phyloP scores from a whole-genome alignment of 2,113 vertebrate species.

The Nerophis ophidion region DNA sequence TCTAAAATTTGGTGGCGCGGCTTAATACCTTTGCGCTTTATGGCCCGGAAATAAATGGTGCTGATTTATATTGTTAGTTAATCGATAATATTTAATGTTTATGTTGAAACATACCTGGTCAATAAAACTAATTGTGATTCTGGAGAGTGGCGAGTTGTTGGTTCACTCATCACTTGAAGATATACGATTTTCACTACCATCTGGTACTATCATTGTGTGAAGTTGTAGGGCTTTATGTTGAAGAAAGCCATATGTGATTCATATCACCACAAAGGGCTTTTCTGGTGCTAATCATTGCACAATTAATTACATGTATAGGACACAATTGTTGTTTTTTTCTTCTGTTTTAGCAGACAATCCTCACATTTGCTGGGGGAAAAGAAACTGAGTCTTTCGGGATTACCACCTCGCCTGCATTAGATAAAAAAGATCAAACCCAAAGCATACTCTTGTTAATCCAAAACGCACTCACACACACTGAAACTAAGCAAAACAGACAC shows the following conservation, averaged over 20 bases:
- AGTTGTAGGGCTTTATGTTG: constrained; percentile 28
- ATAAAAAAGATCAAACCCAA: constrained; percentile 67
- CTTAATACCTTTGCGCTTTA: too few relatives aligned
- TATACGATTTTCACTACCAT: constrained; percentile 38
- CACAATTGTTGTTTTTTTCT: constrained; percentile 53
- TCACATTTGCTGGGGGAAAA: constrained; percentile 59
- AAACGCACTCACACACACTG: constrained; percentile 27
- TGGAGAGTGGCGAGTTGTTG: constrained; percentile 27
- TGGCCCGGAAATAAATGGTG: too few relatives aligned
- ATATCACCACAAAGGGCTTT: constrained; percentile 29
- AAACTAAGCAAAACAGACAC: not conserved
- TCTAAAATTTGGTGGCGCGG: too few relatives aligned
- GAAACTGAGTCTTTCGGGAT: constrained; percentile 60
- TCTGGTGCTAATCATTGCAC: constrained; percentile 59
- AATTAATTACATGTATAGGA: constrained; percentile 62
- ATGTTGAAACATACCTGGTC: too few relatives aligned
- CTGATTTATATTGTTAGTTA: too few relatives aligned
- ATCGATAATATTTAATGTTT: too few relatives aligned
- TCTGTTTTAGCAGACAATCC: constrained; percentile 56
- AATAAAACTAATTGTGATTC: too few relatives aligned
- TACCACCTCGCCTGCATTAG: constrained; percentile 61
- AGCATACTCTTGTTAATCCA: constrained; percentile 65
- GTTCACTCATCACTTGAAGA: constrained; percentile 38
- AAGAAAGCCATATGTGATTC: constrained; percentile 31
- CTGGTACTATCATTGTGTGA: constrained; percentile 32